Conservation (phyloP, 2,113 vertebrate species). For the Prunella himalayana region DNA sequence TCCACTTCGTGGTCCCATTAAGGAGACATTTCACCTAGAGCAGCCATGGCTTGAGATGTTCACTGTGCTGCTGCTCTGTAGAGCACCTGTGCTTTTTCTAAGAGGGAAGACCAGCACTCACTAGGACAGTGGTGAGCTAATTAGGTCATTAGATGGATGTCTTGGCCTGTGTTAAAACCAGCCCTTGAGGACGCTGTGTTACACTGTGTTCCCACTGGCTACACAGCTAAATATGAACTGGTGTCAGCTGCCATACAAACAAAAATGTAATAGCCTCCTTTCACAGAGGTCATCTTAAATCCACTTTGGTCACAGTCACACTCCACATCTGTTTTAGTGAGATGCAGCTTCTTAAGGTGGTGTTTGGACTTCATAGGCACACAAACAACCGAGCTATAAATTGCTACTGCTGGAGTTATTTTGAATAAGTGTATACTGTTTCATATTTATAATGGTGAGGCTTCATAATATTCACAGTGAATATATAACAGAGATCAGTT, state of each 20-base stretch:
- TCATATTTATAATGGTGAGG: constrained; percentile 80
- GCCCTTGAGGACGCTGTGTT: constrained; percentile 76
- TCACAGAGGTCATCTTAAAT: constrained; percentile 76
- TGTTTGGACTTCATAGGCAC: constrained; percentile 67
- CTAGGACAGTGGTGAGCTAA: constrained; percentile 65
- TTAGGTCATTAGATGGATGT: constrained; percentile 68
- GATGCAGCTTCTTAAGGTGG: constrained; percentile 74
- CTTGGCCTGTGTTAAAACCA: constrained; percentile 74
- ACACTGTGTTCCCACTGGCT: constrained; percentile 74
- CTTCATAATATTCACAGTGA: constrained; percentile 77
- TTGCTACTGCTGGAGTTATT: constrained; percentile 75
- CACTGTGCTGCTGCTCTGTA: constrained; percentile 21
- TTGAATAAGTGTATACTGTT: constrained; percentile 81
- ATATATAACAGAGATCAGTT: constrained; percentile 82
- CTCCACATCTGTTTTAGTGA: constrained; percentile 78
- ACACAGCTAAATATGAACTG: constrained; percentile 77
- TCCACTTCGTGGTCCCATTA: constrained; percentile 59
- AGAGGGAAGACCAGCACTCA: background rate
- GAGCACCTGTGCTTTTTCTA: background rate
- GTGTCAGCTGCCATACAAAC: constrained; percentile 79
- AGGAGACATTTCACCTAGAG: constrained; percentile 65
- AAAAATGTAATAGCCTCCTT: constrained; percentile 71
- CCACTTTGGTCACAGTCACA: constrained; percentile 75
- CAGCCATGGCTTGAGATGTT: constrained; percentile 52
- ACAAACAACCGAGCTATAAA: constrained; percentile 73